Evolutionary conservation across 1,140 invertebrate genomes (phyloP), one percentile per base, ranked within the genome.

Genomic region (Papilio dardanus): DNA sequence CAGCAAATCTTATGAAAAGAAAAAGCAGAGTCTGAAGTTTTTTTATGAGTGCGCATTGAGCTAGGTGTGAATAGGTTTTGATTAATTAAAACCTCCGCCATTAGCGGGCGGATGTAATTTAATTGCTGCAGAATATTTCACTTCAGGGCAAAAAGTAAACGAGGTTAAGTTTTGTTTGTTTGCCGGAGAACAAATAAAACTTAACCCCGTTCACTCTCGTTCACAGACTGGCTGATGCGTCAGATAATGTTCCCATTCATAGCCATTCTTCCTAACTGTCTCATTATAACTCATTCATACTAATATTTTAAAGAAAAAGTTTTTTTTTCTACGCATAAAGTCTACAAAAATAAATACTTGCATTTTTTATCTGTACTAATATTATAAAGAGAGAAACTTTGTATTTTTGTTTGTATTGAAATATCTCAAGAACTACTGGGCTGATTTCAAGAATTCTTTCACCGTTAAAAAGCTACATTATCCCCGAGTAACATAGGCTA

Each of bases 31-130:
- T 28, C 24, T 62, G 21, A 14, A 24, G 54, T 58, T 58, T 58
- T 42, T 54, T 58, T 58, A 58, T 58, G 8, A 0, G 21, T 1
- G 54, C 10, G 54, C 54, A 58, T 58, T 58, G 54, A 58, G 54
- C 24, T 58, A 58, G 54, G 54, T 58, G 54, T 58, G 54, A 58
- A 58, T 58, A 58, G 54, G 54, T 58, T 58, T 58, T 58, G 54
- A 58, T 58, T 58, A 58, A 58, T 58, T 58, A 58, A 58, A 58
- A 58, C 54, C 24, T 24, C 54, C 54, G 24, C 54, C 54, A 58
- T 58, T 58, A 58, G 54, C 54, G 54, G 54, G 54, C 54, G 54
- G 54, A 58, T 58, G 54, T 58, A 58, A 58, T 58, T 58, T 58
- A 58, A 58, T 58, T 58, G 54, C 54, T 58, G 54, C 54, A 58